Evolutionary conservation across 1,140 invertebrate species (phyloP).

Genomic region (Oedothorax gibbosus): DNA sequence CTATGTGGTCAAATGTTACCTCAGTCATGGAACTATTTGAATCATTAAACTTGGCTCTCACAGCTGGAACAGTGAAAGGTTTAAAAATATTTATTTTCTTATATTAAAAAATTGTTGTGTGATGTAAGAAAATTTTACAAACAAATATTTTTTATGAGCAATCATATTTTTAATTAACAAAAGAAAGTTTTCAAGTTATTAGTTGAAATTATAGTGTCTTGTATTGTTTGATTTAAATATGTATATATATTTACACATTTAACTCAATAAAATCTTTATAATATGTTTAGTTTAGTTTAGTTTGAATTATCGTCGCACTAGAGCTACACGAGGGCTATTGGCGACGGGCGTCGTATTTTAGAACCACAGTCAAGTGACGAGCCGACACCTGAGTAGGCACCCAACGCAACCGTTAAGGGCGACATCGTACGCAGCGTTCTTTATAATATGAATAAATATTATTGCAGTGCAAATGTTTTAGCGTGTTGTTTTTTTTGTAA

Average conservation of each 20-base stretch:
- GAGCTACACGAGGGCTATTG: no score
- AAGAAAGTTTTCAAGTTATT: background rate
- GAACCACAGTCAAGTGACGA: no score
- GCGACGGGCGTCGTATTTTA: no score
- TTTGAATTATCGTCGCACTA: no score
- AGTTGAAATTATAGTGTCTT: no score
- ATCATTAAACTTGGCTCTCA: constrained; percentile 61
- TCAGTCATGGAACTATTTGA: constrained; percentile 63
- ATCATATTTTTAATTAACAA: background rate
- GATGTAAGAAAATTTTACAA: background rate
- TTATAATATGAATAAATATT: background rate
- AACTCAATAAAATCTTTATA: background rate
- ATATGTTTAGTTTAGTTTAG: no score
- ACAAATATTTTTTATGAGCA: background rate
- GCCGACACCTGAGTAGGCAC: no score
- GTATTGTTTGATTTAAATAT: no score
- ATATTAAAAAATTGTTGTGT: no score
- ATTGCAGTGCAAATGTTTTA: background rate
- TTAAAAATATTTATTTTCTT: background rate
- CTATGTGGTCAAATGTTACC: constrained; percentile 64
- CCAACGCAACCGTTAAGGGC: no score
- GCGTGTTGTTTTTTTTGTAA: background rate
- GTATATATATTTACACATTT: no score
- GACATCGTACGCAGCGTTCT: no score
- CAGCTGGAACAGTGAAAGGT: constrained; percentile 43